phyloP scores from a whole-genome alignment of 2,888 invertebrate genomes.

The Ethmia dodecea region DNA sequence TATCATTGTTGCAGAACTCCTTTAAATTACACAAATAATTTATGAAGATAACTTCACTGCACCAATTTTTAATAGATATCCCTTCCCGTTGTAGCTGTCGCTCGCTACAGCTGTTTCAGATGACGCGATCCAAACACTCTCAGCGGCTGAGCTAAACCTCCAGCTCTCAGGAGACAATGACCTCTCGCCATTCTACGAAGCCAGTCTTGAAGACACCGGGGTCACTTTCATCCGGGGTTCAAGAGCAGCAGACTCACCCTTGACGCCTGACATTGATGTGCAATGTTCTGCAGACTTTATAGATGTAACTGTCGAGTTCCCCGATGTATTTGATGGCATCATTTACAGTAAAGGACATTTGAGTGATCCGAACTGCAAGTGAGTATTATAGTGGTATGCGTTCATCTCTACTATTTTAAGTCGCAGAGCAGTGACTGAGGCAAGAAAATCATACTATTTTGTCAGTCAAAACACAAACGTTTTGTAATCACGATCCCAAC shows the following conservation, averaged over 20 bases:
- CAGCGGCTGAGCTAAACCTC: slow-evolving; percentile 64
- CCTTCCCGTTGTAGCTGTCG: slow-evolving; percentile 57
- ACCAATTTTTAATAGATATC: neutral
- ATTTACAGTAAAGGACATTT: slow-evolving; percentile 84
- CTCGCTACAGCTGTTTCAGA: slow-evolving; percentile 73
- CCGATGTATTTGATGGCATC: slow-evolving; percentile 80
- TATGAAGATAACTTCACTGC: too few species aligned
- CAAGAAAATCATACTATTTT: too few species aligned
- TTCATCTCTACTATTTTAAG: too few species aligned
- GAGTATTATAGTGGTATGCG: slow-evolving; percentile 44
- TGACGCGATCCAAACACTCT: slow-evolving; percentile 47
- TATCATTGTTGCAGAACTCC: too few species aligned
- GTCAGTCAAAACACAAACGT: too few species aligned
- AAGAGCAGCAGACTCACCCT: slow-evolving; percentile 70
- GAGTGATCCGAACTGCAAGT: slow-evolving; percentile 83
- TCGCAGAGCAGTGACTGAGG: too few species aligned
- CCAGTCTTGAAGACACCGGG: slow-evolving; percentile 50
- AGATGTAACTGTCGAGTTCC: slow-evolving; percentile 80
- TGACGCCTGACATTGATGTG: slow-evolving; percentile 77
- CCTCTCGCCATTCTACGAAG: slow-evolving; percentile 57
- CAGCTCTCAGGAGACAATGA: slow-evolving; percentile 54
- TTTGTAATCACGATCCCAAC: too few species aligned
- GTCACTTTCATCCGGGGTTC: slow-evolving; percentile 66
- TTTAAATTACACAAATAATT: too few species aligned
- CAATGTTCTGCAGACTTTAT: slow-evolving; percentile 78